Percentiles rank a stretch among this genome's conserved stretches.
These are phyloP conservation scores for Lasiommata megera DNA, from an alignment of 2,888 invertebrate genomes.

Conservation along the genomic window DNA sequence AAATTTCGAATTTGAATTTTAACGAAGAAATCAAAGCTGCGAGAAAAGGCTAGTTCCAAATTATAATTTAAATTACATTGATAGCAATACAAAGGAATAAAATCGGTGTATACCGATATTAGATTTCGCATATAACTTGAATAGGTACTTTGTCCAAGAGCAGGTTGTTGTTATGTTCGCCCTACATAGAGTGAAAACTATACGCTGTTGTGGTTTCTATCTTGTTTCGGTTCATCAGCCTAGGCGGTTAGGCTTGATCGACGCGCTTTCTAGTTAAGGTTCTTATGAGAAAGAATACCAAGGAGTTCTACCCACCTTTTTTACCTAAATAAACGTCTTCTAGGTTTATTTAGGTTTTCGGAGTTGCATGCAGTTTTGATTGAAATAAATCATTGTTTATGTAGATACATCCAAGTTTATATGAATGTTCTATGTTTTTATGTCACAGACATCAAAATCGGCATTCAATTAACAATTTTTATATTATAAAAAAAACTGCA, in stretches of 20 bases:
- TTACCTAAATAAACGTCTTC: not conserved
- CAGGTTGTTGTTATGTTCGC: constrained; percentile 59
- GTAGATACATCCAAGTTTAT: too few relatives aligned
- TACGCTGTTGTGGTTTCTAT: constrained; percentile 67
- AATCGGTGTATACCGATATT: not conserved
- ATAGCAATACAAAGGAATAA: not conserved
- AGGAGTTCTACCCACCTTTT: not conserved
- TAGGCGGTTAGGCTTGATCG: constrained; percentile 39
- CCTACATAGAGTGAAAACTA: constrained; percentile 73
- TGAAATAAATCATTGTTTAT: too few relatives aligned
- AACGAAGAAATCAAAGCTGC: too few relatives aligned
- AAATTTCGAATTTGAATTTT: too few relatives aligned
- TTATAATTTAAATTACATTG: not conserved
- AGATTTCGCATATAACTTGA: constrained; percentile 2
- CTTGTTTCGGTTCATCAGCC: constrained; percentile 66
- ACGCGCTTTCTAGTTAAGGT: constrained; percentile 61
- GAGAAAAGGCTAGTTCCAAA: too few relatives aligned
- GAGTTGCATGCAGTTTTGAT: too few relatives aligned
- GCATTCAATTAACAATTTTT: too few relatives aligned
- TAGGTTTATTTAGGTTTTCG: too few relatives aligned
- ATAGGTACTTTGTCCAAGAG: constrained; percentile 31
- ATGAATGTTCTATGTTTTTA: too few relatives aligned
- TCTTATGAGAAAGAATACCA: constrained; percentile 24
- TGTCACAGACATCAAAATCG: too few relatives aligned
- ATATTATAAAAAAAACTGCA: too few relatives aligned